These are phyloP conservation scores for Microplitis manilae DNA, from an alignment of 2,888 invertebrate species.

Conservation along the genomic window DNA sequence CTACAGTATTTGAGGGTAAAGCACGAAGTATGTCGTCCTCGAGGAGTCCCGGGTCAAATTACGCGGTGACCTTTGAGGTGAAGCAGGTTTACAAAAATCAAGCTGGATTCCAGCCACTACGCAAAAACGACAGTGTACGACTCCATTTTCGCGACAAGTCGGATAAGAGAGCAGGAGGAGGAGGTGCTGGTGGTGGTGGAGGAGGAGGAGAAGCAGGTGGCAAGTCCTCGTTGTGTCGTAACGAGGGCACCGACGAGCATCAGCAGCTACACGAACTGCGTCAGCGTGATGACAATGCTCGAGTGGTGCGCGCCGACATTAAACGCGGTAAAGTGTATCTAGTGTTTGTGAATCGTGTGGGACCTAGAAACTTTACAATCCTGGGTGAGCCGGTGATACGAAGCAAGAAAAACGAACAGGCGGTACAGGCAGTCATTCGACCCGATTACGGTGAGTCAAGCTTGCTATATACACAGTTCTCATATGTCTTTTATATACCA, in stretches of 20 bases:
- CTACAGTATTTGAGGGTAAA: constrained; percentile 79
- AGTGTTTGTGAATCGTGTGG: constrained; percentile 76
- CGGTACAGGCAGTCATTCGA: constrained; percentile 70
- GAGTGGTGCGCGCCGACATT: constrained; percentile 75
- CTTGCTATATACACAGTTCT: background rate
- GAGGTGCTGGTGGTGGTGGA: constrained; percentile 6
- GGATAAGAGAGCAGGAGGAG: constrained; percentile 17
- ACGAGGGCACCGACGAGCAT: constrained; percentile 56
- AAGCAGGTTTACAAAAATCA: constrained; percentile 77
- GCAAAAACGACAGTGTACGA: constrained; percentile 73
- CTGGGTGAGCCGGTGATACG: constrained; percentile 74
- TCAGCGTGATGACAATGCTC: constrained; percentile 57
- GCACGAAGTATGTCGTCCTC: constrained; percentile 77
- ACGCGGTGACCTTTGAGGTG: constrained; percentile 80
- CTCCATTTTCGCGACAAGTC: constrained; percentile 73
- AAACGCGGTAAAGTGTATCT: constrained; percentile 75
- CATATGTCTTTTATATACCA: background rate
- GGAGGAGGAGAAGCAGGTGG: constrained; percentile 49
- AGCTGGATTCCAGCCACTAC: constrained; percentile 69
- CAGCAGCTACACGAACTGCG: constrained; percentile 39
- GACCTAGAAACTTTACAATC: constrained; percentile 75
- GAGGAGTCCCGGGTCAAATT: constrained; percentile 74
- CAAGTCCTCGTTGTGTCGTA: constrained; percentile 68
- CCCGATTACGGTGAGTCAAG: constrained; percentile 69
- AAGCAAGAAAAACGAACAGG: constrained; percentile 70